phyloP scores from a whole-genome alignment of 2,888 invertebrate species.

The Morpho deidamia region DNA sequence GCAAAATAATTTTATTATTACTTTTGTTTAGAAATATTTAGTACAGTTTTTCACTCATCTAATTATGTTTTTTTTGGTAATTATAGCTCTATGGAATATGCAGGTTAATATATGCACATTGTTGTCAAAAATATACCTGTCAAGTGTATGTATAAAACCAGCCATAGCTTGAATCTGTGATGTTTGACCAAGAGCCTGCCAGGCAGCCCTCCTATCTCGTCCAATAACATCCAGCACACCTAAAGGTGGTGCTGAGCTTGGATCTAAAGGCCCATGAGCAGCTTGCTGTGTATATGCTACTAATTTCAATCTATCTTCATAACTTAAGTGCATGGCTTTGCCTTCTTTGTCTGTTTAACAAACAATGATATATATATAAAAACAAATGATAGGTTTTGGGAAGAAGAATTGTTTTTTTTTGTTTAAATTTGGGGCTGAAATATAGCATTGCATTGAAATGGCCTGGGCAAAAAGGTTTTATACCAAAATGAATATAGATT shows the following conservation, averaged over 20 bases:
- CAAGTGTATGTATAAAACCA: slow-evolving; percentile 93
- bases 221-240: slow-evolving; percentile 98
- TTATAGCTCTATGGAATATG: neutral
- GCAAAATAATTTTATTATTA: too few species aligned
- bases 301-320: slow-evolving; percentile 93
- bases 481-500: too few species aligned
- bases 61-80: too few species aligned
- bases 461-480: too few species aligned
- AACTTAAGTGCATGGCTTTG: slow-evolving; percentile 96
- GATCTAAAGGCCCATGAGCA: slow-evolving; percentile 87
- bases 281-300: slow-evolving; percentile 96
- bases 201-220: slow-evolving; percentile 93
- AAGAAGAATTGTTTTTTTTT: too few species aligned
- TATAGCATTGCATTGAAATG: too few species aligned
- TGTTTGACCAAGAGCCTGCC: slow-evolving; percentile 94
- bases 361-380: too few species aligned
- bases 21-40: neutral
- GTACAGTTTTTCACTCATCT: too few species aligned
- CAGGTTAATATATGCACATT: neutral
- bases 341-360: slow-evolving; percentile 91
- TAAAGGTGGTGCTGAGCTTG: slow-evolving; percentile 86
- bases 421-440: too few species aligned
- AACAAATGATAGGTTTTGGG: too few species aligned
- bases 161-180: slow-evolving; percentile 92
- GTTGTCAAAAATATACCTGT: slow-evolving; percentile 66